Conservation (phyloP, 2,113 vertebrate genomes). For the Theropithecus gelada region DNA sequence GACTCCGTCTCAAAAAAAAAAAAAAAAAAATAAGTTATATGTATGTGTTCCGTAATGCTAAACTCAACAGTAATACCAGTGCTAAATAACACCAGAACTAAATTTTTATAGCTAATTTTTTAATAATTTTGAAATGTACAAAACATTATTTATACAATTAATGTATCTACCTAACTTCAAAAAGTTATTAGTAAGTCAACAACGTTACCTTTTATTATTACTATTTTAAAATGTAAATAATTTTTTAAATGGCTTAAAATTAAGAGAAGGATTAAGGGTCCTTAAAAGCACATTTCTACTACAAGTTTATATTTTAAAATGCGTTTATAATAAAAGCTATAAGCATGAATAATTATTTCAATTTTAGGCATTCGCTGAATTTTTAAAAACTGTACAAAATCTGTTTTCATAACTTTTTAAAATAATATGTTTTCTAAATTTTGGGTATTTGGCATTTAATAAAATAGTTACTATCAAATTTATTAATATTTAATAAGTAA, state of each 20-base stretch:
- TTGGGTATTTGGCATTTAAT: background rate
- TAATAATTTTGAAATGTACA: background rate
- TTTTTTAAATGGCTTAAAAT: constrained; percentile 39
- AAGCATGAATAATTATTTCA: background rate
- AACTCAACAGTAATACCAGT: background rate
- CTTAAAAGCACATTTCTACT: background rate
- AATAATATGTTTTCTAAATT: background rate
- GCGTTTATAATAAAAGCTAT: background rate
- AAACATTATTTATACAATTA: background rate
- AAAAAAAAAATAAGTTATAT: background rate
- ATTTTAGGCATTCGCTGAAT: background rate
- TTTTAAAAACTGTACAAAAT: constrained; percentile 13
- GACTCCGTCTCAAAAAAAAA: background rate
- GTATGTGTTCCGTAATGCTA: background rate
- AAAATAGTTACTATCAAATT: background rate
- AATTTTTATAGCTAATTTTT: background rate
- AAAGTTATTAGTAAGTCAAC: background rate
- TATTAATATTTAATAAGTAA: background rate
- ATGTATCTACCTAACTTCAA: background rate
- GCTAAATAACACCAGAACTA: background rate
- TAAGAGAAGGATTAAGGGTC: background rate
- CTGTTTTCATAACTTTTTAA: background rate
- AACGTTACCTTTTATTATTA: background rate
- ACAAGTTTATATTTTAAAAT: constrained; percentile 9
- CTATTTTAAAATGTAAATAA: constrained; percentile 21